Evolutionary conservation across 2,888 invertebrate genomes (phyloP).

Genomic region (Andrena fulva): DNA sequence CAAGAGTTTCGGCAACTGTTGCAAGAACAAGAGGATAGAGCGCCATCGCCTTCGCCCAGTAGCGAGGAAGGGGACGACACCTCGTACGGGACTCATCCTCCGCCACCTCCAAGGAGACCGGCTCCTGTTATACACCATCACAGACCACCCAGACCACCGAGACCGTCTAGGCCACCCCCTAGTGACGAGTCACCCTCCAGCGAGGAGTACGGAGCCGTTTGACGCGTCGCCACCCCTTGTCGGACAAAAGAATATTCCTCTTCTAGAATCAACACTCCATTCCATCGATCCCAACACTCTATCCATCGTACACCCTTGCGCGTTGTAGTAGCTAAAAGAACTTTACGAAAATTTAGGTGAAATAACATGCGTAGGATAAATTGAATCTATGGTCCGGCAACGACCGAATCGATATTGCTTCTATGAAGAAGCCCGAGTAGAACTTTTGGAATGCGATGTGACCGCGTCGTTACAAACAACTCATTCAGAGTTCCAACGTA

Average conservation of each 20-base stretch:
- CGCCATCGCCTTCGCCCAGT: slow-evolving; percentile 86
- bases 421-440: slow-evolving; percentile 16
- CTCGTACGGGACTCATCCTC: slow-evolving; percentile 84
- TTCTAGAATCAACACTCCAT: slow-evolving; percentile 26
- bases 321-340: neutral
- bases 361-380: slow-evolving; percentile 13
- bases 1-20: slow-evolving; percentile 93
- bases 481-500: slow-evolving; percentile 43
- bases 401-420: slow-evolving; percentile 8
- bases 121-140: slow-evolving; percentile 77
- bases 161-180: slow-evolving; percentile 80
- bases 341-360: neutral
- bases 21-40: slow-evolving; percentile 86
- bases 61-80: slow-evolving; percentile 85
- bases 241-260: slow-evolving; percentile 32
- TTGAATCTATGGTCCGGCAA: neutral
- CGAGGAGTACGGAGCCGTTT: slow-evolving; percentile 83
- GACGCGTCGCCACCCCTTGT: slow-evolving; percentile 52
- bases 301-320: slow-evolving; percentile 1
- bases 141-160: slow-evolving; percentile 79
- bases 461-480: slow-evolving; percentile 14
- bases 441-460: slow-evolving; percentile 11
- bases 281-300: slow-evolving; percentile 38
- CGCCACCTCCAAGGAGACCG: slow-evolving; percentile 85
- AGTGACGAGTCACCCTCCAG: slow-evolving; percentile 84